phyloP scores from a whole-genome alignment of 2,888 invertebrate species.

The Galerucella pusilla region DNA sequence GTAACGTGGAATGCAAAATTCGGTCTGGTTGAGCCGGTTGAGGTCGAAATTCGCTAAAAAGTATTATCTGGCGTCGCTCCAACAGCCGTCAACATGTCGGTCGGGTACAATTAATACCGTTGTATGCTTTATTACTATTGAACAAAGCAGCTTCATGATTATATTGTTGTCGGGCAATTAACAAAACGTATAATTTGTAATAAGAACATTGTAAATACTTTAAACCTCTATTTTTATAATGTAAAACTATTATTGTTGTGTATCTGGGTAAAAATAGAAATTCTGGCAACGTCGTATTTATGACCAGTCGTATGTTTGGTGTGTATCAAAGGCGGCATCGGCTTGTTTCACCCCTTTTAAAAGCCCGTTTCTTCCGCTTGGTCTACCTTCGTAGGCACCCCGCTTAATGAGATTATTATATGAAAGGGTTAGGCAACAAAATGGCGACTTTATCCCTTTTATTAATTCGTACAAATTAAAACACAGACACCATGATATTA shows the following conservation, averaged over 20 bases:
- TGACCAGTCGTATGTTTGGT: slow-evolving; percentile 43
- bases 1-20: slow-evolving; percentile 32
- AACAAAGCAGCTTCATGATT: slow-evolving; percentile 26
- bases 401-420: slow-evolving; percentile 67
- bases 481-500: slow-evolving; percentile 54
- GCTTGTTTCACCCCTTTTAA: slow-evolving; percentile 56
- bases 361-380: slow-evolving; percentile 62
- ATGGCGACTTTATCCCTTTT: slow-evolving; percentile 60
- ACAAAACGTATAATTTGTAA: not conserved
- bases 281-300: slow-evolving; percentile 14
- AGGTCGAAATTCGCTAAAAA: slow-evolving; percentile 34
- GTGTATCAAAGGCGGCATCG: slow-evolving; percentile 45
- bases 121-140: slow-evolving; percentile 31
- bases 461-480: slow-evolving; percentile 57
- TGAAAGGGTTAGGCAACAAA: slow-evolving; percentile 63
- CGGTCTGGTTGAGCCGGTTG: slow-evolving; percentile 22
- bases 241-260: not conserved
- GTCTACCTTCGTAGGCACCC: slow-evolving; percentile 64
- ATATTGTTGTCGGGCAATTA: slow-evolving; percentile 29
- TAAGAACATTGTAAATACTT: not conserved
- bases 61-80: slow-evolving; percentile 26
- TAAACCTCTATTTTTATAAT: not conserved
- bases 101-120: slow-evolving; percentile 30
- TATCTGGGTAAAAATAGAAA: not conserved
- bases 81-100: slow-evolving; percentile 32